Evolutionary conservation across 2,888 invertebrate genomes (phyloP), one percentile per base, ranked within the genome.

Genomic region (Brenthis daphne): DNA sequence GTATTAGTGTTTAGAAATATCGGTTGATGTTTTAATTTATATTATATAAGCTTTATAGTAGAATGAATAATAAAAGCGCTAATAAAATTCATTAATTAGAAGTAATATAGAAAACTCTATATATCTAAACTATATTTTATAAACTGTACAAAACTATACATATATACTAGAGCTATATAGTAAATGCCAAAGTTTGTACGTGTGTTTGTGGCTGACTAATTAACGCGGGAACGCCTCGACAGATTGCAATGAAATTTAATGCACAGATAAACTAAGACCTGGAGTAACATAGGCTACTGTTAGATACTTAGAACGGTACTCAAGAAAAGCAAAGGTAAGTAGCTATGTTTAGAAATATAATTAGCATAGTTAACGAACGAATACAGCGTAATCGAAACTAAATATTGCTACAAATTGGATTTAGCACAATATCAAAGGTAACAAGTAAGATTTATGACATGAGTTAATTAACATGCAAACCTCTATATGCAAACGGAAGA

Each of bases 391-490:
- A 43, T 43, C 37, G 11, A 43, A 43, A 43, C 37, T 8, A 68
- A 64, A 66, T 57, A 65, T 66, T 66, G 57, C 71, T 20, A 20
- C 29, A 20, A 29, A 55, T 14, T 55, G 68, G 64, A 67, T 67
- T 64, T 65, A 69, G 71, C 69, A 73, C 72, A 73, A 71, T 71
- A 73, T 72, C 73, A 77, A 75, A 76, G 75, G 74, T 75, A 76
- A 74, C 76, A 65, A 43, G 73, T 73, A 69, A 79, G 82, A 82
- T 83, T 84, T 83, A 83, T 83, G 81, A 75, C 76, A 70, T 67
- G 77, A 78, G 82, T 83, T 84, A 84, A 87, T 87, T 87, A 87
- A 79, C 81, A 82, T 83, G 79, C 79, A 78, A 82, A 79, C 80
- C 79, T 77, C 79, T 80, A 78, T 79, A 79, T 79, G 79, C 74